Percentiles rank a stretch among this genome's conserved stretches.
Evolutionary conservation across 2,888 invertebrate genomes (phyloP).

Genomic region (Eupithecia dodoneata): DNA sequence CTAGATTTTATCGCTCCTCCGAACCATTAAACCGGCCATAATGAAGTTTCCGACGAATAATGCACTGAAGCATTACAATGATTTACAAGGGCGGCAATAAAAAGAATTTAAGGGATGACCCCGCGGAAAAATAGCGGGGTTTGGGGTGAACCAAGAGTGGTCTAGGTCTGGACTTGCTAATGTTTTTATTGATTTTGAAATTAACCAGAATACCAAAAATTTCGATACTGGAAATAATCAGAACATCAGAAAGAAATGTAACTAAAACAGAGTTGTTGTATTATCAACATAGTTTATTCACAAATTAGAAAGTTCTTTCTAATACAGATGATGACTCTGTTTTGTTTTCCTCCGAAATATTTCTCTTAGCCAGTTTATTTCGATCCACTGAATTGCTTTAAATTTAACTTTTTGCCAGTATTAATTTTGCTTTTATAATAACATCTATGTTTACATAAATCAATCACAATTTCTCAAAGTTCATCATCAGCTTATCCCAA

Average conservation of each 20-base stretch:
- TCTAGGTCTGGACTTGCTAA: not conserved
- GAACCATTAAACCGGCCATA: constrained; percentile 83
- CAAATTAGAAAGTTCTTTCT: not conserved
- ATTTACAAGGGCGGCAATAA: constrained; percentile 83
- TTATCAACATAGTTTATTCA: not conserved
- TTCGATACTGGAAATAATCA: too few relatives aligned
- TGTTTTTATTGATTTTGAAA: not conserved
- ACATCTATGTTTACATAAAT: not conserved
- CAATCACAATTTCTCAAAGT: not conserved
- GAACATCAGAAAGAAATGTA: too few relatives aligned
- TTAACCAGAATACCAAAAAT: not conserved
- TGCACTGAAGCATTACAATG: constrained; percentile 83
- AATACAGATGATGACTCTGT: not conserved
- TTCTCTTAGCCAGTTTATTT: not conserved
- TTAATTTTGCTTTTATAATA: not conserved
- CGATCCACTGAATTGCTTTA: not conserved
- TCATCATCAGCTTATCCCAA: not conserved
- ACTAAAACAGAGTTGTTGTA: not conserved
- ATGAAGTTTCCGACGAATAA: constrained; percentile 83
- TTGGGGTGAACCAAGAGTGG: constrained; percentile 34
- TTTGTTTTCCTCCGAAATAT: not conserved
- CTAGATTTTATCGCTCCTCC: constrained; percentile 83
- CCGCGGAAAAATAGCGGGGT: constrained; percentile 72
- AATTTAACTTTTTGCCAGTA: not conserved
- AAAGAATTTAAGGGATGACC: constrained; percentile 84